Evolutionary conservation across 2,797 vertebrate genomes (phyloP).

Genomic region (Chelon auratus): DNA sequence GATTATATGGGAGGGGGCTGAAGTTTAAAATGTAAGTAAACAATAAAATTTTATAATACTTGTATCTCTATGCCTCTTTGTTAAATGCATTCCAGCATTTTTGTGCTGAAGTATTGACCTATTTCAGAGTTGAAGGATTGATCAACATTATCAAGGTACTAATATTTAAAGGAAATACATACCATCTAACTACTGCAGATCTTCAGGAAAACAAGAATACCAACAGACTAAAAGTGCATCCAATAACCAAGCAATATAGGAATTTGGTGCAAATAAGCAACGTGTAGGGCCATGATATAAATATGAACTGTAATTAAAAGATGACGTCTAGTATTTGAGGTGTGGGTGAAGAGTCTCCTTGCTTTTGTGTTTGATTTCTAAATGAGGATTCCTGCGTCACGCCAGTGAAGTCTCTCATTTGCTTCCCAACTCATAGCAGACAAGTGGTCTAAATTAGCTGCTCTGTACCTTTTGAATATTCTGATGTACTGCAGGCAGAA

Average conservation of each 20-base stretch:
- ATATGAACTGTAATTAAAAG: background rate
- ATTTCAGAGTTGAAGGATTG: background rate
- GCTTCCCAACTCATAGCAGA: background rate
- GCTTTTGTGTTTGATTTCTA: background rate
- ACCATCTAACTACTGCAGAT: background rate
- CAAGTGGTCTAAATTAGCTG: slow-evolving; percentile 8
- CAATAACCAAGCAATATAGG: background rate
- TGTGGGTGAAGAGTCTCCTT: background rate
- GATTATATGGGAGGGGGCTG: slow-evolving; percentile 53
- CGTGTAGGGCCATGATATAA: background rate
- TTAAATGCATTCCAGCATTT: background rate
- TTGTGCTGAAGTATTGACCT: background rate
- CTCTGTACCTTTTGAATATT: background rate
- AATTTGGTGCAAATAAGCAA: background rate
- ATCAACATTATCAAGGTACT: slow-evolving; percentile 5
- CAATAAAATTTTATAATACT: slow-evolving; percentile 79
- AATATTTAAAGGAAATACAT: background rate
- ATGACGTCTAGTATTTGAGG: background rate
- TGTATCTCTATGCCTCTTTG: slow-evolving; percentile 41
- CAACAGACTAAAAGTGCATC: too few relatives aligned
- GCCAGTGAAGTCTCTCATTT: background rate
- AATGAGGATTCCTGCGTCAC: slow-evolving; percentile 1
- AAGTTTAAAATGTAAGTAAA: slow-evolving; percentile 41
- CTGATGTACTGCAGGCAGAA: background rate
- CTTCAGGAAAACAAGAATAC: background rate